phyloP scores from a whole-genome alignment of 2,113 vertebrate genomes.

The Coptodon rendalli region DNA sequence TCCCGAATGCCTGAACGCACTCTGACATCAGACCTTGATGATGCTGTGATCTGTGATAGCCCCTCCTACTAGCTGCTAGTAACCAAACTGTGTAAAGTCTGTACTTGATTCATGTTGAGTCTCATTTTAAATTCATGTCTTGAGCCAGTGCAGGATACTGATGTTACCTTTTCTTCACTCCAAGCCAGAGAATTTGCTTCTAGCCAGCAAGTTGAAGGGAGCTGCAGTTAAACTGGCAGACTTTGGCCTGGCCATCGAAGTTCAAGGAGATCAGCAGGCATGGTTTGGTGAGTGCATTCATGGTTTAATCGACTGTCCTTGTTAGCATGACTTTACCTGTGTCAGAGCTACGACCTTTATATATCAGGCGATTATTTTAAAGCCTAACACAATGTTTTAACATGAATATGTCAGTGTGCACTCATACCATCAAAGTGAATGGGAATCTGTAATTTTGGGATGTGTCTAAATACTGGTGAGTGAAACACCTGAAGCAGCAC shows the following conservation, averaged over 20 bases:
- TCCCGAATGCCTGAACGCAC: not conserved
- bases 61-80: not conserved
- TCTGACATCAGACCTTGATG: not conserved
- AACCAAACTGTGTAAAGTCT: not conserved
- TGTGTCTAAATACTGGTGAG: not conserved
- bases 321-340: not conserved
- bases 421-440: not conserved
- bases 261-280: constrained; percentile 95
- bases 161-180: not conserved
- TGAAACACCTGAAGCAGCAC: no score
- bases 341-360: accelerated
- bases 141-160: not conserved
- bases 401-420: not conserved
- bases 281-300: constrained; percentile 89
- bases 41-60: not conserved
- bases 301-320: not conserved
- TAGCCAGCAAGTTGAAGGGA: constrained; percentile 96
- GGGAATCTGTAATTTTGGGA: not conserved
- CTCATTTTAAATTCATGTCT: not conserved
- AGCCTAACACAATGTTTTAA: accelerated
- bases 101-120: not conserved
- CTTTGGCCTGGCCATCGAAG: constrained; percentile 95
- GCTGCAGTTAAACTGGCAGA: constrained; percentile 96
- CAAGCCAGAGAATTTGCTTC: constrained; percentile 95
- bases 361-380: not conserved